Evolutionary conservation across 2,797 vertebrate species (phyloP), one percentile per base, ranked within the genome.

Genomic region (Crenuchus spilurus): DNA sequence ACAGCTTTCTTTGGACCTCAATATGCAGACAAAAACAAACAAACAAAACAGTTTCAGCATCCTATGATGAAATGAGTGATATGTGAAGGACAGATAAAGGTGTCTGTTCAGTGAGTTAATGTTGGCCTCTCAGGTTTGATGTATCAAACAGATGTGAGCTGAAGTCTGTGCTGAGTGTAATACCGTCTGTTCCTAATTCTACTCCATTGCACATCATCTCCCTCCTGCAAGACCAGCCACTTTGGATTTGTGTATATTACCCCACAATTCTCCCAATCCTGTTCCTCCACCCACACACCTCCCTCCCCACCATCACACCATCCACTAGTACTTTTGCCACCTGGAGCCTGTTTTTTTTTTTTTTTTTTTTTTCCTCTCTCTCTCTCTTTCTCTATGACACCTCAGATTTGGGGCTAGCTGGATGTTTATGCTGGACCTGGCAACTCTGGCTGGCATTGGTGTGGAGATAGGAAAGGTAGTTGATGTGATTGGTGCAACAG

Each of bases 1-100:
- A n/a, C 42, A 20, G n/a, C 30, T 10, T 13, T 55, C 18, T 67
- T 60, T 65, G 63, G 42, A 67, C 51, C 24, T 24, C 39, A 31
- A 3, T 37, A 24, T 18, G 3, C 18, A 65, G 11, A 41, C 31
- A 18, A 28, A 30, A 62, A 35, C 4, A 6, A 10, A 77, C 7
- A 37, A 31, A 52, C 41, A 42, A 41, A 28, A 37, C 11, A 18
- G 33, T 7, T 16, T 54, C 20, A 2, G 26, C 26, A 16, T 18
- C 2, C 6, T 37, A 37, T 37, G 31, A 37, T 22, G 37, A 60
- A 60, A 20, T 6, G n/a, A 31, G 30, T 31, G n/a, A 6, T 11
- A 6, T 3, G 14, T 14, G 26, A 30, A 13, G 30, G 24, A 33
- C 31, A 35, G 8, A 18, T 28, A 13, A 60, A 22, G 30, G 31